phyloP scores from a whole-genome alignment of 2,113 vertebrate genomes.

The Pagrus major region DNA sequence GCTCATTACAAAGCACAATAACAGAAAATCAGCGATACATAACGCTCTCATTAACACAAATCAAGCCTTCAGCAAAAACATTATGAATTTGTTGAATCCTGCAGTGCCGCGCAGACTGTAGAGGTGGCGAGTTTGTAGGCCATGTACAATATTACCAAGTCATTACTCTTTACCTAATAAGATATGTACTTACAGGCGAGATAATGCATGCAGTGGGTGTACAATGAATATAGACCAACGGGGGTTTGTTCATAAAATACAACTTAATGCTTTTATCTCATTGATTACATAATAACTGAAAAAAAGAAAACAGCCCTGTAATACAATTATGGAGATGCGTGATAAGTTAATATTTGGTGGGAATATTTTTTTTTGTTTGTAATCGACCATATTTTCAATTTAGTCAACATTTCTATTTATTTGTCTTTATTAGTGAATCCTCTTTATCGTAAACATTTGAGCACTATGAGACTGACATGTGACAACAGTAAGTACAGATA shows the following conservation, averaged over 20 bases:
- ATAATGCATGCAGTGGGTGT: slow-evolving; percentile 32
- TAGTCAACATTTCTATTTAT: background rate
- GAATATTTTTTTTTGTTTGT: slow-evolving; percentile 41
- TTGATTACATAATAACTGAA: slow-evolving; percentile 46
- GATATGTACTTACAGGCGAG: slow-evolving; percentile 50
- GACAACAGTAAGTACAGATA: background rate
- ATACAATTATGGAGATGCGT: slow-evolving; percentile 32
- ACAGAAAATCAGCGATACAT: slow-evolving; percentile 50
- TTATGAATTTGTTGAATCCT: slow-evolving; percentile 61
- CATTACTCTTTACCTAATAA: slow-evolving; percentile 61
- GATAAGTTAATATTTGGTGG: slow-evolving; percentile 28
- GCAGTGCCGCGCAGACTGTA: slow-evolving; percentile 21
- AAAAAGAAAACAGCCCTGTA: slow-evolving; percentile 31
- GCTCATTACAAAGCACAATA: slow-evolving; percentile 58
- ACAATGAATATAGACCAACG: slow-evolving; percentile 31
- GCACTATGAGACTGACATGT: background rate
- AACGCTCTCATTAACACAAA: slow-evolving; percentile 62
- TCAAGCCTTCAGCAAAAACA: slow-evolving; percentile 60
- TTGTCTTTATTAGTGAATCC: background rate
- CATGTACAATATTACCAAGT: slow-evolving; percentile 28
- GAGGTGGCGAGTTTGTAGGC: slow-evolving; percentile 36
- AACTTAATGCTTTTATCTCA: slow-evolving; percentile 49
- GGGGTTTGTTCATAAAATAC: slow-evolving; percentile 40
- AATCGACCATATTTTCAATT: slow-evolving; percentile 31
- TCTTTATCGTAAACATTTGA: background rate